Evolutionary conservation across 2,888 invertebrate species (phyloP).

Genomic region (Cheiracanthium punctorium): DNA sequence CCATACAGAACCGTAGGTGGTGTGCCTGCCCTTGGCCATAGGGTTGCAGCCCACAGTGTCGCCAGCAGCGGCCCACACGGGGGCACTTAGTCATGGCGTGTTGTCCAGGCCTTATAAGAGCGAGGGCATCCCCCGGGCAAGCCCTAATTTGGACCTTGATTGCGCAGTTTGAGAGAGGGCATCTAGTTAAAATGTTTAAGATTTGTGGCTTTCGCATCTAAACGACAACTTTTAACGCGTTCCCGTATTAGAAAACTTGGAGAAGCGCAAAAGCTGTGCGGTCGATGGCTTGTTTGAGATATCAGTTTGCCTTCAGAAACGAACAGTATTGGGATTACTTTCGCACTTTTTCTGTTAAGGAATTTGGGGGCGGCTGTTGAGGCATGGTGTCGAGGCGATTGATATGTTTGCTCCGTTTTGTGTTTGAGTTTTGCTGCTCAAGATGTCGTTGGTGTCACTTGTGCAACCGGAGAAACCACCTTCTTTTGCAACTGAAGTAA

Average conservation of each 20-base stretch:
- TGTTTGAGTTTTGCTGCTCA: too few relatives aligned
- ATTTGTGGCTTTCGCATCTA: neutral
- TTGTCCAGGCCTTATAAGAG: conserved; percentile 5
- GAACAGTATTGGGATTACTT: too few relatives aligned
- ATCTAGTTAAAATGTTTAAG: neutral
- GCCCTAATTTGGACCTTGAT: conserved; percentile 26
- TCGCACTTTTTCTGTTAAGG: too few relatives aligned
- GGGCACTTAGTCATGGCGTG: conserved; percentile 13
- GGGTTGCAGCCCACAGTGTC: conserved; percentile 34
- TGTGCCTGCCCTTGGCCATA: conserved; percentile 43
- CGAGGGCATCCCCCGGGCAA: conserved; percentile 24
- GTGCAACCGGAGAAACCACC: neutral
- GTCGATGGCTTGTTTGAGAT: too few relatives aligned
- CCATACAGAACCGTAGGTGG: conserved; percentile 25
- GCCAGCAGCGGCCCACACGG: conserved; percentile 31
- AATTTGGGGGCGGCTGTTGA: neutral
- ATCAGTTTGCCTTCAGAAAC: too few relatives aligned
- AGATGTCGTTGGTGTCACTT: too few relatives aligned
- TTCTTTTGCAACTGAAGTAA: neutral
- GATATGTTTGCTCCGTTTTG: too few relatives aligned
- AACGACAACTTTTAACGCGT: too few relatives aligned
- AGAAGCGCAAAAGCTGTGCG: neutral
- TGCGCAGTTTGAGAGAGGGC: neutral
- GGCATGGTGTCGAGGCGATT: too few relatives aligned
- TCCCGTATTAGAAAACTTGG: neutral